Conservation (phyloP, 2,888 invertebrate genomes). For the Lacanobia wlatinum region DNA sequence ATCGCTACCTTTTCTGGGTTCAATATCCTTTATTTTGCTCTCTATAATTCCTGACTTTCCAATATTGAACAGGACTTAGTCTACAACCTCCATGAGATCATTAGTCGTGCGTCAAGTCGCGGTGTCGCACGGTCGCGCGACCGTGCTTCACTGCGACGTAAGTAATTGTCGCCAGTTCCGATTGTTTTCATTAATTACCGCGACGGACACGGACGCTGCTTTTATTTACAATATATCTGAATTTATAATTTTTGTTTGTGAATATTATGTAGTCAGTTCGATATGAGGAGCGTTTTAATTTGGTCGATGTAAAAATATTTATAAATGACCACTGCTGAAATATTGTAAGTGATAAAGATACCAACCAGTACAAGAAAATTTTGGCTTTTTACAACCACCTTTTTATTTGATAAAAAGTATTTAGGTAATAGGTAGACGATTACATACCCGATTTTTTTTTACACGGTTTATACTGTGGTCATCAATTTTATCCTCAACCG, state of each 20-base stretch:
- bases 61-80: constrained; percentile 14
- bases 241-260: constrained; percentile 54
- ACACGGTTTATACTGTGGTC: background rate
- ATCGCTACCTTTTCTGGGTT: background rate
- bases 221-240: constrained; percentile 57
- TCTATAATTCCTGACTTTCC: constrained; percentile 1
- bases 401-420: no score
- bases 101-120: constrained; percentile 46
- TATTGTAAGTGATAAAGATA: background rate
- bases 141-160: constrained; percentile 17
- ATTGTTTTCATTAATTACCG: constrained; percentile 62
- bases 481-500: background rate
- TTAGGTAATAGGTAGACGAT: background rate
- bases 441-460: no score
- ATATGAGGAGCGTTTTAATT: constrained; percentile 34
- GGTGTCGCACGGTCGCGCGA: constrained; percentile 40
- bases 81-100: constrained; percentile 15
- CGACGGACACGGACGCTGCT: constrained; percentile 30
- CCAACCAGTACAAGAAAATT: background rate
- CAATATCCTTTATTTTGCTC: background rate
- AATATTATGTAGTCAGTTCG: constrained; percentile 26
- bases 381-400: background rate
- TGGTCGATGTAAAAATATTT: constrained; percentile 26
- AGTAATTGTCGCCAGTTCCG: constrained; percentile 52
- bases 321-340: background rate